Evolutionary conservation across 2,888 invertebrate species (phyloP).

Genomic region (Lottia scabra): DNA sequence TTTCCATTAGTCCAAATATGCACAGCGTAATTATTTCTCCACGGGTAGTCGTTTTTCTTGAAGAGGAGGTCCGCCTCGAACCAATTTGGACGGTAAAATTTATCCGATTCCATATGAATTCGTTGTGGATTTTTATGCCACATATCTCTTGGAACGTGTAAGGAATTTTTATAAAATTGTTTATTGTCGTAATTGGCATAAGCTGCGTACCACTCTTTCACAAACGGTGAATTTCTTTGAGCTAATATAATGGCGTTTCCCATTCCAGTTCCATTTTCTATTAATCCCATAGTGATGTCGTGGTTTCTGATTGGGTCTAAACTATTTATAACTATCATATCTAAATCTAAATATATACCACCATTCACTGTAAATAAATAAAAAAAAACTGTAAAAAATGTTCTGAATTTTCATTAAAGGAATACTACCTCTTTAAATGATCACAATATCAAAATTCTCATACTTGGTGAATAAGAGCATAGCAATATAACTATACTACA

Average conservation of each 20-base stretch:
- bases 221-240: slow-evolving; percentile 22
- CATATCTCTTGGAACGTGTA: slow-evolving; percentile 27
- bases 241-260: slow-evolving; percentile 35
- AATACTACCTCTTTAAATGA: too few species aligned
- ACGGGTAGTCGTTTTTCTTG: slow-evolving; percentile 28
- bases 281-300: slow-evolving; percentile 32
- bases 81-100: slow-evolving; percentile 36
- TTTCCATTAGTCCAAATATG: slow-evolving; percentile 33
- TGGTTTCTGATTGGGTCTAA: slow-evolving; percentile 25
- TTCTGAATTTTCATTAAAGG: too few species aligned
- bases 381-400: background rate
- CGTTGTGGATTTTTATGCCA: slow-evolving; percentile 20
- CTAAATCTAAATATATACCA: slow-evolving; percentile 37
- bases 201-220: slow-evolving; percentile 30
- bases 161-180: slow-evolving; percentile 28
- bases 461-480: too few species aligned
- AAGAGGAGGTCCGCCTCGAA: slow-evolving; percentile 31
- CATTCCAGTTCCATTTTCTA: slow-evolving; percentile 34
- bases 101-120: slow-evolving; percentile 29
- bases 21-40: slow-evolving; percentile 32
- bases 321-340: slow-evolving; percentile 31
- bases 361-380: slow-evolving; percentile 31
- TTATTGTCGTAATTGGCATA: slow-evolving; percentile 25
- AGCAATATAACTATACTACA: too few species aligned
- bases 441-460: too few species aligned